Conservation (phyloP, 2,888 invertebrate genomes). For the Stenodema calcarata region DNA sequence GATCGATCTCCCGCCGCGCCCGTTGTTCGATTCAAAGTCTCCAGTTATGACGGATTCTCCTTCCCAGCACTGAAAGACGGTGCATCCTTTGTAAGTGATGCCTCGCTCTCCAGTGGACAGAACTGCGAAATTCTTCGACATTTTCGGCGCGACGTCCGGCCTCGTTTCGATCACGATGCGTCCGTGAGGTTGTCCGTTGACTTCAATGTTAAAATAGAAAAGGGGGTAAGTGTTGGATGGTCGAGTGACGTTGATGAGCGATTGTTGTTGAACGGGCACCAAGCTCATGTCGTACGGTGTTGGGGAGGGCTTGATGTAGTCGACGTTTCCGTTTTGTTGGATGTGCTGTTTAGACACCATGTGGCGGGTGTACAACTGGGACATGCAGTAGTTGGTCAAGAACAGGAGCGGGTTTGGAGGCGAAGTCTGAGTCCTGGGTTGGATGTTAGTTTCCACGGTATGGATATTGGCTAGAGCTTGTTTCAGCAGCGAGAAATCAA, state of each 20-base stretch:
- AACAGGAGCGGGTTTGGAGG: conserved; percentile 72
- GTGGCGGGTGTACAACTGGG: conserved; percentile 73
- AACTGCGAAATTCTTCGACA: conserved; percentile 79
- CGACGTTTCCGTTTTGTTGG: conserved; percentile 63
- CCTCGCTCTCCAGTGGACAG: conserved; percentile 76
- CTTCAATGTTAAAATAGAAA: conserved; percentile 79
- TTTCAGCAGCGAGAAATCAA: conserved; percentile 72
- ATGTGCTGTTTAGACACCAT: conserved; percentile 66
- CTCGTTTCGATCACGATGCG: conserved; percentile 79
- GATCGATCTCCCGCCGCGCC: conserved; percentile 78
- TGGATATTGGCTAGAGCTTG: conserved; percentile 72
- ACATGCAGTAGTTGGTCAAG: conserved; percentile 79
- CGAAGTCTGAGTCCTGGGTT: conserved; percentile 56
- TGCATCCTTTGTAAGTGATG: conserved; percentile 79
- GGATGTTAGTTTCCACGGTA: conserved; percentile 66
- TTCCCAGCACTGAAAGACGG: conserved; percentile 83
- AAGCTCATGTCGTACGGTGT: conserved; percentile 53
- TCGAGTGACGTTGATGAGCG: conserved; percentile 58
- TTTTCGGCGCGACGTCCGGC: conserved; percentile 79
- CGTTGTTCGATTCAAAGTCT: conserved; percentile 82
- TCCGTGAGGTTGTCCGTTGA: conserved; percentile 73
- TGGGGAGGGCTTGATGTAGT: conserved; percentile 58
- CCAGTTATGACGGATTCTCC: conserved; percentile 78
- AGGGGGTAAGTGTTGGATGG: conserved; percentile 64
- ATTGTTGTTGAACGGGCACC: conserved; percentile 58